Percentiles rank a stretch among this genome's conserved stretches.
These are phyloP conservation scores for Fundulus diaphanus DNA, from an alignment of 2,797 vertebrate species.

Conservation along the genomic window DNA sequence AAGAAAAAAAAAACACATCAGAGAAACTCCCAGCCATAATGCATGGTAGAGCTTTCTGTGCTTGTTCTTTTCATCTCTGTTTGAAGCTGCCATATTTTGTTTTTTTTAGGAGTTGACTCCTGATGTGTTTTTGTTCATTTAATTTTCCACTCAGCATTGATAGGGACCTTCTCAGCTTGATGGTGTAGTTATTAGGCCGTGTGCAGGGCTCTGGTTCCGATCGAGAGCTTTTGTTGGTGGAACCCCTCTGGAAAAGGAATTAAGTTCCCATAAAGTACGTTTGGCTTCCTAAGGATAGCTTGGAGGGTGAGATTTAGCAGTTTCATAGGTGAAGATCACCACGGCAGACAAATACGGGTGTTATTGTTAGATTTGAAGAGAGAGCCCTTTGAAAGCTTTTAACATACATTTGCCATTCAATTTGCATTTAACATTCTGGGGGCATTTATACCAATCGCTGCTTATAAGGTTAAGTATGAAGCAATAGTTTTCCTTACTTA, in stretches of 20 bases:
- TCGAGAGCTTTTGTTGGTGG: background rate
- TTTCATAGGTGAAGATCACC: background rate
- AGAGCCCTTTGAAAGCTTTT: background rate
- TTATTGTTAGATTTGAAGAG: background rate
- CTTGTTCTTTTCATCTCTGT: background rate
- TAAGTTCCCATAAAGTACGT: background rate
- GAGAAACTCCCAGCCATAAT: background rate
- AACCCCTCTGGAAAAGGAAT: background rate
- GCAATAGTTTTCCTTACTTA: background rate
- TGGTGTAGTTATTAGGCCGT: background rate
- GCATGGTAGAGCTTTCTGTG: background rate
- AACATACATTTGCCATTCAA: background rate
- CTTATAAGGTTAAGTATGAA: background rate
- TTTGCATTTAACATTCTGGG: background rate
- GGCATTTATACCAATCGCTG: background rate
- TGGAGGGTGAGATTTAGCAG: too few relatives aligned
- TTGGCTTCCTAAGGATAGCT: background rate
- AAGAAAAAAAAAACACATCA: background rate
- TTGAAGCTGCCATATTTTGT: background rate
- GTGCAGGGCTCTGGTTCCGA: background rate
- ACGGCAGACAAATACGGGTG: background rate
- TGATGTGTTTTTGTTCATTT: conserved; percentile 1
- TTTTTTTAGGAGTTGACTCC: background rate
- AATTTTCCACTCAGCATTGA: background rate
- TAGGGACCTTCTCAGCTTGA: background rate